Conservation (phyloP, 2,888 invertebrate species). For the Spilarctia lutea region DNA sequence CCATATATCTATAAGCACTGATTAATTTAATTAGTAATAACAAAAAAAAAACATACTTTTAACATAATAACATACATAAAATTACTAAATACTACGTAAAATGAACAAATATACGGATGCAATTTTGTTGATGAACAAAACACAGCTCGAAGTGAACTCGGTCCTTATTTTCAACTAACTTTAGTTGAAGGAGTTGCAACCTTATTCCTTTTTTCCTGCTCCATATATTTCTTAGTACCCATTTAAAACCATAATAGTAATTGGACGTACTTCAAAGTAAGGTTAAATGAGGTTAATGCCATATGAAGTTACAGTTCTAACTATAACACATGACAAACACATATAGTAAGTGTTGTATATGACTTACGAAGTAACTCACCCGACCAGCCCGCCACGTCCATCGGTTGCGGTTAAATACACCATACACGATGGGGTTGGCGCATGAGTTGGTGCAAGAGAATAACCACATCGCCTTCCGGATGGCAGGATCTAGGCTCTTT, state of each 20-base stretch:
- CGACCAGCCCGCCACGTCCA: conserved; percentile 77
- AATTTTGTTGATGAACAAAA: not conserved
- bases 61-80: not conserved
- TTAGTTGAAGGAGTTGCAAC: too few species aligned
- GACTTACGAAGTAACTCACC: conserved; percentile 62
- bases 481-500: conserved; percentile 87
- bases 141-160: too few species aligned
- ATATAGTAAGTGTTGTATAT: conserved; percentile 7
- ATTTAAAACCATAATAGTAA: too few species aligned
- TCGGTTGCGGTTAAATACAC: conserved; percentile 92
- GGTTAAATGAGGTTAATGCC: not conserved
- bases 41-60: not conserved
- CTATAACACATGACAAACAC: conserved; percentile 11
- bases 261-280: not conserved
- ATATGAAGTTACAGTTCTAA: not conserved
- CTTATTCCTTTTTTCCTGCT: too few species aligned
- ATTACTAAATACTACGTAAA: too few species aligned
- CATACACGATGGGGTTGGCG: conserved; percentile 98
- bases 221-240: too few species aligned
- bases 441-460: conserved; percentile 99
- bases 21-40: not conserved
- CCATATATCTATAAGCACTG: not conserved
- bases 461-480: conserved; percentile 95
- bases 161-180: too few species aligned
- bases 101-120: not conserved